Evolutionary conservation across 2,113 vertebrate genomes (phyloP), one percentile per base, ranked within the genome.

Genomic region (Reinhardtius hippoglossoides): DNA sequence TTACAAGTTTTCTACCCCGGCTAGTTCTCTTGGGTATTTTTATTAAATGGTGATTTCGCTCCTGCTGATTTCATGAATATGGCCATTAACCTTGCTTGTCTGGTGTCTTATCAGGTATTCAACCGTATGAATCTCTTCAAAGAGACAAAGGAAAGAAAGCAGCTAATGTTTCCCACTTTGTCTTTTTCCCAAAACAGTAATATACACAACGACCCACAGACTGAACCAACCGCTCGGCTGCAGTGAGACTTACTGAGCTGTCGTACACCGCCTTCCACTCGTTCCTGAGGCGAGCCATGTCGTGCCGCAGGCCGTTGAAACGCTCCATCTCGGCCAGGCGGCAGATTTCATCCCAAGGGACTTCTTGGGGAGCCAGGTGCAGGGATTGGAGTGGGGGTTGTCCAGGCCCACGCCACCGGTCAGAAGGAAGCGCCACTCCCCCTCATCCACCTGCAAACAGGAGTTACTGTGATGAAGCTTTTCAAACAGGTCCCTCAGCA

Each of bases 261-360:
- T 97, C 96, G 13, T 96, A 97, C 0, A 98, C 95, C 57, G 64
- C 27, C 77, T 96, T 97, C 97, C 97, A 97, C 15, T 93, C 93
- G 4, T 96, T 93, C 64, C 92, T 94, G 52, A 95, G 88, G 27
- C 1, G 73, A 7, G 82, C 80, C 85, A 97, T 95, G 84, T 95
- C 94, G 20, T 80, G 83, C 1, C 94, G 89, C 82, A 97, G 90
- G 13, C 85, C 87, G 83, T 61, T 94, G 83, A 97, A 98, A 54
- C 7, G 0, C 27, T 83, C 67, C 56, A 97, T 70, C 40, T 94
- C 92, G 27, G 96, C 94, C 16, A 97, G 83, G 8, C 95, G 93
- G 83, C 96, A 97, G 56, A 96, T 91, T 91, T 97, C 97, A 70
- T 97, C 96, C 96, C 96, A 97, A 5, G 96, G n/a, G n/a, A 95